phyloP scores from a whole-genome alignment of 2,797 vertebrate species.

The Leuciscus waleckii region DNA sequence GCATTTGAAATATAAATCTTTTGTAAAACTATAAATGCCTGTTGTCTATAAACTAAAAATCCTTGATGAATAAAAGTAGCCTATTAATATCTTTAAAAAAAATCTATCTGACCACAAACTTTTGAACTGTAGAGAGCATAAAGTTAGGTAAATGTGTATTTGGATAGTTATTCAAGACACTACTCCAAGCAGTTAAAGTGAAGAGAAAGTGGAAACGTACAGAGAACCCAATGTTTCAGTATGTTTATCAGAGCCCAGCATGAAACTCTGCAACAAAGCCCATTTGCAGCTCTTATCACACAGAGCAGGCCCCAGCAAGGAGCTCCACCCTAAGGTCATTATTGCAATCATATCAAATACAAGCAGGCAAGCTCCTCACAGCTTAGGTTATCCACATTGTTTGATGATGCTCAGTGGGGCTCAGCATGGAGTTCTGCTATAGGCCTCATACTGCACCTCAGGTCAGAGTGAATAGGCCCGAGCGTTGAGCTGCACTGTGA shows the following conservation, averaged over 20 bases:
- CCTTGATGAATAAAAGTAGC: not conserved
- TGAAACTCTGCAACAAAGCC: constrained; percentile 41
- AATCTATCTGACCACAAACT: not conserved
- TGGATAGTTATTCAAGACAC: constrained; percentile 24
- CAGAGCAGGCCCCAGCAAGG: constrained; percentile 41
- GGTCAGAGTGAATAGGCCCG: constrained; percentile 28
- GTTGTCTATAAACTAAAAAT: not conserved
- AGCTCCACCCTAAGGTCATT: constrained; percentile 50
- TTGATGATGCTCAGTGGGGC: constrained; percentile 30
- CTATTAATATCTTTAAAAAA: not conserved
- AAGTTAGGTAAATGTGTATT: not conserved
- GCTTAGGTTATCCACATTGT: constrained; percentile 36
- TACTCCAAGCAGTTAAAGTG: constrained; percentile 27
- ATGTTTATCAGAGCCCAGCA: constrained; percentile 41
- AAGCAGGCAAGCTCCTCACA: constrained; percentile 41
- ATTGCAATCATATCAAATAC: constrained; percentile 47
- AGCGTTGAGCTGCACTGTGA: not conserved
- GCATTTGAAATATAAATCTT: not conserved
- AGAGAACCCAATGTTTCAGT: constrained; percentile 10
- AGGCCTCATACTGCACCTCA: constrained; percentile 27
- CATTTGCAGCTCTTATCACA: constrained; percentile 50
- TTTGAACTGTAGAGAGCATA: not conserved
- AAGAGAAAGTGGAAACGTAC: constrained; percentile 21
- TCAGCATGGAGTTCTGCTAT: constrained; percentile 28
- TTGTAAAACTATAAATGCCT: not conserved